phyloP scores from a whole-genome alignment of 2,888 invertebrate species.

The Campoplex nolae region DNA sequence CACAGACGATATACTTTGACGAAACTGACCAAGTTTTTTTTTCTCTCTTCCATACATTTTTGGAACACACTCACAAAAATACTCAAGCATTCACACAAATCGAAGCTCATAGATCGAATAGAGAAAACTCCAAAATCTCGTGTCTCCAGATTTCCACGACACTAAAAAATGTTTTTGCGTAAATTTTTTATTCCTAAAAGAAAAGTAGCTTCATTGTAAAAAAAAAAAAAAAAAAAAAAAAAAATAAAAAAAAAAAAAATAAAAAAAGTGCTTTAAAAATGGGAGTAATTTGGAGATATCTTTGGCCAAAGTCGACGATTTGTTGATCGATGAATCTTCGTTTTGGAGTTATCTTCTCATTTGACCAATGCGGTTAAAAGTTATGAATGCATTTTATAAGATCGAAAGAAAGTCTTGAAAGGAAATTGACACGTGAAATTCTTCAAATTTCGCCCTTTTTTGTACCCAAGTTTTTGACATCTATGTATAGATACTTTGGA shows the following conservation, averaged over 20 bases:
- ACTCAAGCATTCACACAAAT: neutral
- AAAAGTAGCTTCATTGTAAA: no score
- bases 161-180: neutral
- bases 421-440: neutral
- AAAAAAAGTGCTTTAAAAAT: neutral
- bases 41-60: neutral
- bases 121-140: neutral
- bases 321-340: neutral
- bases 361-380: no score
- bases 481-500: constrained; percentile 15
- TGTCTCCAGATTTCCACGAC: neutral
- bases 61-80: neutral
- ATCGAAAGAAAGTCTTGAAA: neutral
- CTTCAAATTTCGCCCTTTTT: constrained; percentile 18
- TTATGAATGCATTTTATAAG: neutral
- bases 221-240: no score
- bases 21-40: constrained; percentile 50
- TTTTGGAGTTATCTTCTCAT: neutral
- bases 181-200: no score
- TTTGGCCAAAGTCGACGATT: neutral
- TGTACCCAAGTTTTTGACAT: neutral
- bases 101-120: neutral
- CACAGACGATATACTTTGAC: constrained; percentile 51
- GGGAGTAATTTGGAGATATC: neutral
- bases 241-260: no score